A percentile compares a stretch with the other conserved stretches of the same genome.
Conservation (phyloP, 1,140 invertebrate species). For the Eurosta solidaginis region DNA sequence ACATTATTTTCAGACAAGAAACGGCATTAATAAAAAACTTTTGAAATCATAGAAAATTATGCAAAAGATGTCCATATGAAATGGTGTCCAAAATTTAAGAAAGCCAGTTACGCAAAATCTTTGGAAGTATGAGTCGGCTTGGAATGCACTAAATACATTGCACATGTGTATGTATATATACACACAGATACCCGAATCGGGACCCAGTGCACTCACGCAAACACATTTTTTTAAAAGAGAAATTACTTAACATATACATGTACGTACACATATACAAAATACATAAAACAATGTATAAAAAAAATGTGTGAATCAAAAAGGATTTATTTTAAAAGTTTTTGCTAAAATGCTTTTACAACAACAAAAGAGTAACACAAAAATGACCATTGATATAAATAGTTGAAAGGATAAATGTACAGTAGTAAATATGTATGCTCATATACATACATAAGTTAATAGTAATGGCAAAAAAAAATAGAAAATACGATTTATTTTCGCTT, state of each 20-base stretch:
- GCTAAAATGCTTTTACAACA: slow-evolving; percentile 26
- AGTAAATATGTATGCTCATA: neutral
- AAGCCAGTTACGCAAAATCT: too few relatives aligned
- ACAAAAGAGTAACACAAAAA: neutral
- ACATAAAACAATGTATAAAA: neutral
- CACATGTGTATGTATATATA: neutral
- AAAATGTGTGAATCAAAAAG: neutral
- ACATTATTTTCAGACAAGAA: too few relatives aligned
- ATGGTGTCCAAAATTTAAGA: too few relatives aligned
- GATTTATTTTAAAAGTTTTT: slow-evolving; percentile 26
- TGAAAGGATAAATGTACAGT: neutral
- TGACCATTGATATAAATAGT: neutral
- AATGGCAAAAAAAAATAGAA: neutral
- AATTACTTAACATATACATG: neutral
- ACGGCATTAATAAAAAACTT: too few relatives aligned
- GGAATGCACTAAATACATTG: too few relatives aligned
- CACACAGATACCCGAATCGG: neutral
- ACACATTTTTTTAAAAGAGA: neutral
- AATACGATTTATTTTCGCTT: neutral
- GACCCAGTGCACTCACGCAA: neutral
- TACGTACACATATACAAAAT: neutral
- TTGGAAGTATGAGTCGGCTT: too few relatives aligned
- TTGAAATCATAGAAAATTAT: too few relatives aligned
- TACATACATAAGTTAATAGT: neutral
- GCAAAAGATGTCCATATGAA: too few relatives aligned